Conservation (phyloP, 2,797 vertebrate species). For the Rhinoraja longicauda region DNA sequence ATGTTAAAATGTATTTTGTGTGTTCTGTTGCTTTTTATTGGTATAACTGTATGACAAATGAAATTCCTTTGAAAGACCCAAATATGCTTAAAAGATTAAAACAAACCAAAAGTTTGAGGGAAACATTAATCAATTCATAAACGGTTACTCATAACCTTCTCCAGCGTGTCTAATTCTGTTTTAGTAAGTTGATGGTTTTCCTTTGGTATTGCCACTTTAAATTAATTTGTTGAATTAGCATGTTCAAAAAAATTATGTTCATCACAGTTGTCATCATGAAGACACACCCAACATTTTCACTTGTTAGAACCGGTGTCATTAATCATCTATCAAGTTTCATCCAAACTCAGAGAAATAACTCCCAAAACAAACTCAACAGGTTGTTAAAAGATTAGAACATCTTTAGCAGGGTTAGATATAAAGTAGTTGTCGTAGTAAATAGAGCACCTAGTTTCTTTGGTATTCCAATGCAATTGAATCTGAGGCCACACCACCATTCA, state of each 20-base stretch:
- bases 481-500: background rate
- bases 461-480: background rate
- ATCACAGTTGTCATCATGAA: background rate
- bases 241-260: background rate
- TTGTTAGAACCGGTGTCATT: no score
- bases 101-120: background rate
- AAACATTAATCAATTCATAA: background rate
- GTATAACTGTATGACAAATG: no score
- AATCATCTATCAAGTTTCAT: background rate
- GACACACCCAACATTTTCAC: background rate
- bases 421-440: background rate
- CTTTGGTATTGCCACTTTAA: background rate
- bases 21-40: no score
- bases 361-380: background rate
- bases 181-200: background rate
- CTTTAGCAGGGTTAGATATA: background rate
- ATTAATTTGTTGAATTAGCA: background rate
- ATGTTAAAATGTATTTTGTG: no score
- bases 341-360: background rate
- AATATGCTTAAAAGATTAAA: background rate
- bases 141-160: background rate
- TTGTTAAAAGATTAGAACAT: background rate
- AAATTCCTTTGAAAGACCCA: no score
- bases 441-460: background rate
- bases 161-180: background rate